Evolutionary conservation across 2,797 vertebrate genomes (phyloP).

Genomic region (Sebastes trivittatus): DNA sequence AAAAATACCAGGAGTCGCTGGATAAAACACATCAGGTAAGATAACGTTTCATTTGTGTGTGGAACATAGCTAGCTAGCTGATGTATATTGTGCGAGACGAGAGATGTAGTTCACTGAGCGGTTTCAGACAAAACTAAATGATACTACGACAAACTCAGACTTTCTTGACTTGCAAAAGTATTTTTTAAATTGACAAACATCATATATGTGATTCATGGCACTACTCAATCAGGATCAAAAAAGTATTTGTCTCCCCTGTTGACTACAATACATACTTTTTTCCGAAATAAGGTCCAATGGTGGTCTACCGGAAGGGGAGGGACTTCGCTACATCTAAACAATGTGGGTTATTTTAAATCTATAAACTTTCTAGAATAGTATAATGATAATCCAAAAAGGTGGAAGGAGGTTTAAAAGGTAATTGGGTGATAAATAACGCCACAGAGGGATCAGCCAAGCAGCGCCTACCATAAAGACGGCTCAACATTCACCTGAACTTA

Average conservation of each 20-base stretch:
- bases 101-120: no score
- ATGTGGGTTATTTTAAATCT: neutral
- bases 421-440: constrained; percentile 2
- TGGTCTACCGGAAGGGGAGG: neutral
- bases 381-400: neutral
- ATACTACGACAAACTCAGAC: neutral
- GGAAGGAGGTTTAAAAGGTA: neutral
- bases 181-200: neutral
- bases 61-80: no score
- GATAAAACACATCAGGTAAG: no score
- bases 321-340: neutral
- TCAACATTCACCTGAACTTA: constrained; percentile 10
- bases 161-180: neutral
- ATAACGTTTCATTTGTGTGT: no score
- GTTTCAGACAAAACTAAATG: no score
- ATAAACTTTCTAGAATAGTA: neutral
- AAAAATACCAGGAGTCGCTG: no score
- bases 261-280: neutral
- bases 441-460: neutral
- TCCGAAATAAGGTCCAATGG: neutral
- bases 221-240: neutral
- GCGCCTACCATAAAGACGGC: neutral
- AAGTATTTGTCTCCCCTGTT: neutral
- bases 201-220: neutral
- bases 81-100: no score